phyloP scores from a whole-genome alignment of 2,113 vertebrate genomes.

The Empidonax traillii region DNA sequence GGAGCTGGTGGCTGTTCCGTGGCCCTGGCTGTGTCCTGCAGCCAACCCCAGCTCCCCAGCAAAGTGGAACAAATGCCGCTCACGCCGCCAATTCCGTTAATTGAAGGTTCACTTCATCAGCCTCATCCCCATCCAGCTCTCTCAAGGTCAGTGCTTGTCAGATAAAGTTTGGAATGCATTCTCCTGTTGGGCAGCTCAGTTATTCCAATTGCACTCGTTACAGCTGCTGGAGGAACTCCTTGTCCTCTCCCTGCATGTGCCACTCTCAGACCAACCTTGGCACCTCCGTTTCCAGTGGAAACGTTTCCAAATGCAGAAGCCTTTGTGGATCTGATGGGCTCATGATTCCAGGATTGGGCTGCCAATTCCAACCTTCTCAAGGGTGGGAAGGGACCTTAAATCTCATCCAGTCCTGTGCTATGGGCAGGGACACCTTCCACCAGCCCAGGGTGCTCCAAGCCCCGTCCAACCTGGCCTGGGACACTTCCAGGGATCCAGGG shows the following conservation, averaged over 20 bases:
- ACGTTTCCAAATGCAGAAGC: neutral
- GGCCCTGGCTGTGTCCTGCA: neutral
- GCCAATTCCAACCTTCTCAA: neutral
- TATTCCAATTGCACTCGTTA: neutral
- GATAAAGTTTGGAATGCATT: neutral
- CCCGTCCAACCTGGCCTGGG: no score
- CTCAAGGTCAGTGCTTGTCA: neutral
- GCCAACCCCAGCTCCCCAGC: neutral
- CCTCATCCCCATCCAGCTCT: neutral
- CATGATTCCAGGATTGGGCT: neutral
- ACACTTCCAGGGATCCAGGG: no score
- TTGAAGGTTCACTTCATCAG: neutral
- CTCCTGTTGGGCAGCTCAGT: neutral
- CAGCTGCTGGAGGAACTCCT: neutral
- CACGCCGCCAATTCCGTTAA: fast-evolving
- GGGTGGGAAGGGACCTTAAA: neutral
- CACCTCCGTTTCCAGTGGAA: neutral
- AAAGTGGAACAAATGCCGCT: neutral
- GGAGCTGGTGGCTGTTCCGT: neutral
- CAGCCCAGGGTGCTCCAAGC: no score
- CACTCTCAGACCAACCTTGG: neutral
- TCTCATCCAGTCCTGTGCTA: fast-evolving
- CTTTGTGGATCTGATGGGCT: neutral
- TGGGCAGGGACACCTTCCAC: neutral
- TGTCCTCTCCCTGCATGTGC: fast-evolving